Evolutionary conservation across 1,140 invertebrate species (phyloP).

Genomic region (Hydropsyche tenuis): DNA sequence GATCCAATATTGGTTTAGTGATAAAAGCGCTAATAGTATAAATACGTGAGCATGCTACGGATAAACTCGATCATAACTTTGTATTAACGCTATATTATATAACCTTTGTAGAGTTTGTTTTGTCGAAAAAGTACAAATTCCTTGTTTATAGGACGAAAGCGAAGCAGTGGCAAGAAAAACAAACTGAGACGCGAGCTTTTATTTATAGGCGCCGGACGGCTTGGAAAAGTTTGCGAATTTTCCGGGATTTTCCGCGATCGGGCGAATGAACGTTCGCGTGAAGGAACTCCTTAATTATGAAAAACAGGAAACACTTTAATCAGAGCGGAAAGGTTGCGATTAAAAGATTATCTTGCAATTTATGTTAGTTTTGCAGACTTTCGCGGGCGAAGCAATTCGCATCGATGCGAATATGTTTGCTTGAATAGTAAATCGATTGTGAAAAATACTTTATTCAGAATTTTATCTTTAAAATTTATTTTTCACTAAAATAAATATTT

Average conservation of each 20-base stretch:
- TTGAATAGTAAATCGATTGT: no score
- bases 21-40: no score
- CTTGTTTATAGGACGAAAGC: not conserved
- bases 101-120: no score
- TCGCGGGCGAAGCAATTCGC: no score
- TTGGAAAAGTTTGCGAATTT: conserved; percentile 1
- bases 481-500: no score
- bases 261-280: not conserved
- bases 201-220: conserved; percentile 6
- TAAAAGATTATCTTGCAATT: conserved; percentile 34
- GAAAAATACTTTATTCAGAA: no score
- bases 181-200: not conserved
- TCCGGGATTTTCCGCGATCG: not conserved
- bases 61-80: no score
- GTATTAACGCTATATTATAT: no score
- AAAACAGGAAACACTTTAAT: conserved; percentile 41
- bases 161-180: not conserved
- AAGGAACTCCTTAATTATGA: conserved; percentile 33
- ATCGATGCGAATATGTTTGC: no score
- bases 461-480: no score
- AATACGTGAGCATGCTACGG: no score
- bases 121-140: not conserved
- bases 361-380: conserved; percentile 3
- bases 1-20: no score
- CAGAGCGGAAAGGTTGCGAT: conserved; percentile 29